Conservation (phyloP, 2,888 invertebrate species). For the Pheosia tremula region DNA sequence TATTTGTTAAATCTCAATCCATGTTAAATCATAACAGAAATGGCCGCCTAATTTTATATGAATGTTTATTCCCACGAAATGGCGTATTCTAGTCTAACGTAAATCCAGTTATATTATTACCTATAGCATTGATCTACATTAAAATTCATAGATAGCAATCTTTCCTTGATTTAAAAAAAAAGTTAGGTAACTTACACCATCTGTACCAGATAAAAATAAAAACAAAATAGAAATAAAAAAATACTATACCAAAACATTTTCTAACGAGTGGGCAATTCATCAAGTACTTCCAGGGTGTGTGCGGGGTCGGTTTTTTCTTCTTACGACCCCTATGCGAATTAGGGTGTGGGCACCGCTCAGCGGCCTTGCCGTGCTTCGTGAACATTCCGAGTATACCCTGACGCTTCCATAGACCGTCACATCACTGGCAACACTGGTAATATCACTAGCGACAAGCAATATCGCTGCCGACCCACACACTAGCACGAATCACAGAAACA, state of each 20-base stretch:
- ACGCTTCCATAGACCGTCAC: conserved; percentile 80
- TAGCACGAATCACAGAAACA: conserved; percentile 65
- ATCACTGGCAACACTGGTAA: conserved; percentile 69
- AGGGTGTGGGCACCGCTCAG: conserved; percentile 77
- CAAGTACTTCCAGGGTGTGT: conserved; percentile 84
- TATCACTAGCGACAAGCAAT: conserved; percentile 56
- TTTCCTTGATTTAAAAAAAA: conserved; percentile 24
- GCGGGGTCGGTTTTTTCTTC: conserved; percentile 81
- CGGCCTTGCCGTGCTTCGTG: conserved; percentile 79
- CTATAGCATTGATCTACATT: conserved; percentile 15
- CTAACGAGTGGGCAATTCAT: conserved; percentile 86
- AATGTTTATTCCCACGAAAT: too few species aligned
- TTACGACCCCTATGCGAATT: conserved; percentile 75
- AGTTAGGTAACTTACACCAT: conserved; percentile 34
- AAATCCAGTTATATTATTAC: not conserved
- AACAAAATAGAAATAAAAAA: conserved; percentile 55
- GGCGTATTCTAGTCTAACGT: too few species aligned
- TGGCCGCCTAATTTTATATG: too few species aligned
- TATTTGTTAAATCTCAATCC: too few species aligned
- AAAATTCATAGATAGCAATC: conserved; percentile 26
- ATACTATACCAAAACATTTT: conserved; percentile 84
- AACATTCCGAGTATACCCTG: conserved; percentile 79
- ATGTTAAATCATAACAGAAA: too few species aligned
- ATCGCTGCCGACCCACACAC: conserved; percentile 55
- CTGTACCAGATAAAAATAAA: conserved; percentile 26